phyloP scores from a whole-genome alignment of 1,140 invertebrate species.

The Mylabris phalerata region DNA sequence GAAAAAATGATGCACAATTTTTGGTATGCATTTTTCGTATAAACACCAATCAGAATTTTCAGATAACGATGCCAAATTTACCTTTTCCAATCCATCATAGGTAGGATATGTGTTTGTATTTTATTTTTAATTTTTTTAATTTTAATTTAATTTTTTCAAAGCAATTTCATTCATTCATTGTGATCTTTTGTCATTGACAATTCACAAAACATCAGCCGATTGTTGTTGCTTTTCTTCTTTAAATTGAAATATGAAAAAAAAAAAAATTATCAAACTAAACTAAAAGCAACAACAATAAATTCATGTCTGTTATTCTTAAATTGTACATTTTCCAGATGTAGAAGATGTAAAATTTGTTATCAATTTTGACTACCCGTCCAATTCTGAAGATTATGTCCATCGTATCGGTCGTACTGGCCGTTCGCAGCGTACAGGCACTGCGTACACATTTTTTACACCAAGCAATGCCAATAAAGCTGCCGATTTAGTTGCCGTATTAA shows the following conservation, averaged over 20 bases:
- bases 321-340: constrained; percentile 73
- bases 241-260: too few relatives aligned
- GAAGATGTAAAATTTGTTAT: constrained; percentile 99
- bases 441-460: constrained; percentile 97
- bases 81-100: constrained; percentile 17
- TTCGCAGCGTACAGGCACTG: constrained; percentile 90
- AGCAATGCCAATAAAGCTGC: constrained; percentile 87
- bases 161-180: neutral
- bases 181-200: neutral
- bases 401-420: constrained; percentile 97
- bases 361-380: constrained; percentile 99
- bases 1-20: constrained; percentile 2
- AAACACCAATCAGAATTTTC: constrained; percentile 22
- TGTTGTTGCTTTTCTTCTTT: too few relatives aligned
- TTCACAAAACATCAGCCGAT: too few relatives aligned
- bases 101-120: constrained; percentile 28
- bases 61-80: constrained; percentile 16
- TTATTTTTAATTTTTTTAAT: constrained; percentile 1
- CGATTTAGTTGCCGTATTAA: constrained; percentile 85
- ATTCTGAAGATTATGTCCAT: constrained; percentile 99
- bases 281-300: constrained; percentile 9
- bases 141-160: neutral
- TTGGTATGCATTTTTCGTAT: constrained; percentile 32
- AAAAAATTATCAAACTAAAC: neutral
- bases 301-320: neutral